Conservation (phyloP, 2,113 vertebrate species). For the Muntiacus reevesi region DNA sequence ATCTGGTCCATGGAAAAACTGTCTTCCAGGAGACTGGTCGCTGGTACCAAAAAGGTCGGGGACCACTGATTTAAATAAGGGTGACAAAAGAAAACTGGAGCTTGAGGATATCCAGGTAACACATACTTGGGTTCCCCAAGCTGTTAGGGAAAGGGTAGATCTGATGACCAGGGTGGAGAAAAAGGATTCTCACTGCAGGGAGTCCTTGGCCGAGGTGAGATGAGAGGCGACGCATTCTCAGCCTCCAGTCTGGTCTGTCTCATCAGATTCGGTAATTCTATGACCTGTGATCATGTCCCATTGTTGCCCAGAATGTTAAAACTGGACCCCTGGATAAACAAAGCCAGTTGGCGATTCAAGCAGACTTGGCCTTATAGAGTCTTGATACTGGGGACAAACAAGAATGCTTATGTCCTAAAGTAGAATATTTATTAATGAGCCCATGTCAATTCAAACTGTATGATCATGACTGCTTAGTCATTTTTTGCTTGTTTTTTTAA, state of each 20-base stretch:
- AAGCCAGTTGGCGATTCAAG: neutral
- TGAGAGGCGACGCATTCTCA: neutral
- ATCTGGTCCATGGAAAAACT: neutral
- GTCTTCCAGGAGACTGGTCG: neutral
- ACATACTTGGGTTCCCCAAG: neutral
- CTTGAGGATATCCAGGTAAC: neutral
- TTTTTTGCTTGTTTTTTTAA: neutral
- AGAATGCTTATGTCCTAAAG: neutral
- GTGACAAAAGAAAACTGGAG: neutral
- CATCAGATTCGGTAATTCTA: neutral
- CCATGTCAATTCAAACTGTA: neutral
- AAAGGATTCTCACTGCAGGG: neutral
- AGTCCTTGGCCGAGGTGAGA: neutral
- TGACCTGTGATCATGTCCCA: neutral
- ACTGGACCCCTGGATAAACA: neutral
- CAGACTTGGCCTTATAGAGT: neutral
- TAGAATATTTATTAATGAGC: neutral
- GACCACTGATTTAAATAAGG: neutral
- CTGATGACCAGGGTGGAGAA: neutral
- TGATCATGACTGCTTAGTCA: neutral
- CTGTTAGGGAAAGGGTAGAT: neutral
- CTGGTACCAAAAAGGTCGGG: neutral
- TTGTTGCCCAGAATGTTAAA: neutral
- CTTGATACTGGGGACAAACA: neutral
- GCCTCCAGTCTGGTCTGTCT: neutral